A percentile compares a stretch with the other conserved stretches of the same genome.
Conservation (phyloP, 37 sponge, comb jelly and placozoan species). For the Aplysina aerophoba region DNA sequence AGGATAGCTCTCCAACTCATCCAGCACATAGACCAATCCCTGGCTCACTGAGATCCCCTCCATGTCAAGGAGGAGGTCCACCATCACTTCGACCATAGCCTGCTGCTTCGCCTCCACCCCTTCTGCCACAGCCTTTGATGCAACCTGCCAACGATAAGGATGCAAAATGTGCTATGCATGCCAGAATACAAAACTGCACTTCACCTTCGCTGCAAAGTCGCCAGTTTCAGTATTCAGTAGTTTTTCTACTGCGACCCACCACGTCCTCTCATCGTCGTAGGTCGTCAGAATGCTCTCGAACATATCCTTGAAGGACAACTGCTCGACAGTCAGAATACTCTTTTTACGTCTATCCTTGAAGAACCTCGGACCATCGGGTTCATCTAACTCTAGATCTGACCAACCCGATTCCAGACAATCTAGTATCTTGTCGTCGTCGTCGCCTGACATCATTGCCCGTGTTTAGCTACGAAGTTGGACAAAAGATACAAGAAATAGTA, state of each 20-base stretch:
- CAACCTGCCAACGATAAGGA: neutral
- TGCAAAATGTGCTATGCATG: too few relatives aligned
- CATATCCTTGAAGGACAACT: neutral
- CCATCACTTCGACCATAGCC: constrained; percentile 3
- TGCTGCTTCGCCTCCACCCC: neutral
- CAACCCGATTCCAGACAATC: too few relatives aligned
- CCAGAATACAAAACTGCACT: too few relatives aligned
- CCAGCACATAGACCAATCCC: constrained; percentile 23
- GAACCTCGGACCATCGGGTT: too few relatives aligned
- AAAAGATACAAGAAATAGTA: too few relatives aligned
- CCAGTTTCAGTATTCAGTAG: neutral
- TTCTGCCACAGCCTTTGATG: neutral
- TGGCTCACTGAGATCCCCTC: neutral
- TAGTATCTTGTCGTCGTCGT: too few relatives aligned
- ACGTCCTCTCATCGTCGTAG: constrained; percentile 4
- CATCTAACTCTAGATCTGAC: too few relatives aligned
- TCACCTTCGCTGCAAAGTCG: neutral
- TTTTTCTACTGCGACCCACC: constrained; percentile 23
- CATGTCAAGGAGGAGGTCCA: constrained; percentile 1
- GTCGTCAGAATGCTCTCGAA: neutral
- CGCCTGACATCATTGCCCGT: too few relatives aligned
- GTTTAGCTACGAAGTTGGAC: too few relatives aligned
- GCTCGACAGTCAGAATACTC: too few relatives aligned
- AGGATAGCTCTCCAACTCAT: constrained; percentile 6
- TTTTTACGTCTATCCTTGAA: too few relatives aligned